Evolutionary conservation across 2,113 vertebrate genomes (phyloP), one percentile per base, ranked within the genome.

Genomic region (Coryphaenoides rupestris): DNA sequence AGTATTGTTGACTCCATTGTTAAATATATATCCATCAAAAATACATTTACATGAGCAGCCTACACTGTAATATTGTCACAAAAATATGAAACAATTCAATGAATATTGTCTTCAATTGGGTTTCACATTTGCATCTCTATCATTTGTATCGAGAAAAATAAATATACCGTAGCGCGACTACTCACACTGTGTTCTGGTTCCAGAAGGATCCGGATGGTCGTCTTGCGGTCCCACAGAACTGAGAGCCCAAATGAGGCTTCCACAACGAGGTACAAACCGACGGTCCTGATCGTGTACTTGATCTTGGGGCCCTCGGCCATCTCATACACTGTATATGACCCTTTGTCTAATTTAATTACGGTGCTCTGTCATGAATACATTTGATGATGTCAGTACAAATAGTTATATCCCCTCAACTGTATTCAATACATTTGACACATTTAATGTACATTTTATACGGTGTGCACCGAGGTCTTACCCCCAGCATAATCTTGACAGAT

Each of bases 201-300:
- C 74, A 98, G 82, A 58, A 93, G 89, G 80, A 98, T 88, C 78
- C 91, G 94, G 70, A 99, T 58, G 15, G 92, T 90, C 24, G 96
- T 98, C 88, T 87, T 94, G 60, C 88, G 92, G 88, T 99, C 97
- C n/a, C 97, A 99, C 70, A 96, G 89, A 21, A 98, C 80, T 1
- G 90, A 81, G 74, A 99, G 15, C 3, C 96, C 97, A 0, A 89
- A 86, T 60, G 79, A 86, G 65, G 93, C 78, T 62, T 98, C 94
- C 49, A 98, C 78, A 24, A 95, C 89, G 7, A 94, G 79, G 77
- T 95, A 98, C 81, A 93, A 81, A 7, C 96, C 96, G 2, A 93
- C 82, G 2, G 73, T 87, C 45, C 87, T 86, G 16, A 91, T 91
- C 69, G 17, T 90, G 56, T 91, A 95, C 0, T 24, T 4, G 50